Evolutionary conservation across 1,140 invertebrate species (phyloP).

Genomic region (Panonychus citri): DNA sequence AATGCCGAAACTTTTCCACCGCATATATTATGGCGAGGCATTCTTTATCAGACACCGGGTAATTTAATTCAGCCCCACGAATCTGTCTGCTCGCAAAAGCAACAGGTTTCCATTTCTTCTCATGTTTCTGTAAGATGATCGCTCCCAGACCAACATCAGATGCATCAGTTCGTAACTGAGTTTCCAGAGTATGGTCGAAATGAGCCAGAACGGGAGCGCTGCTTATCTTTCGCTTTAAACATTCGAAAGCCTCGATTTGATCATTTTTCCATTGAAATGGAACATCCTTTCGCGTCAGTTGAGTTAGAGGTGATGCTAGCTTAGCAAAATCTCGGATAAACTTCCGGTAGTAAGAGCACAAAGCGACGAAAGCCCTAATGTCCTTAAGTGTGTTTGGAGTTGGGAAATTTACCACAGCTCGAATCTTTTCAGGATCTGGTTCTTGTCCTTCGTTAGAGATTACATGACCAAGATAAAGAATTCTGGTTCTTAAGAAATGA

Average conservation of each 20-base stretch:
- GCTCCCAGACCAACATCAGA: neutral
- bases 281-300: constrained; percentile 14
- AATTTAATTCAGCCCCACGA: constrained; percentile 1
- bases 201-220: neutral
- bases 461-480: constrained; percentile 11
- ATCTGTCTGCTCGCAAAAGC: constrained; percentile 10
- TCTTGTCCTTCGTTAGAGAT: constrained; percentile 10
- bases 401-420: constrained; percentile 8
- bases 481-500: neutral
- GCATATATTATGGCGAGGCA: constrained; percentile 22
- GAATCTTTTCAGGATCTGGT: constrained; percentile 6
- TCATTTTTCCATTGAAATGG: constrained; percentile 5
- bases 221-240: neutral
- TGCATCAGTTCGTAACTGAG: neutral
- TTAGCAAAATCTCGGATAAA: constrained; percentile 18
- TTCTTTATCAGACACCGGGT: constrained; percentile 24
- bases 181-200: too few relatives aligned
- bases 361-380: constrained; percentile 9
- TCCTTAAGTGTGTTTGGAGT: constrained; percentile 4
- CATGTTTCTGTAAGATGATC: neutral
- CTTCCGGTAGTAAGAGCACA: constrained; percentile 9
- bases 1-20: constrained; percentile 26
- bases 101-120: neutral
- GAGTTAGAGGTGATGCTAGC: constrained; percentile 18
- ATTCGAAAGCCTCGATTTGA: neutral